Evolutionary conservation across 2,888 invertebrate genomes (phyloP), one percentile per base, ranked within the genome.

Genomic region (Scaptomyza cyrtandrae): DNA sequence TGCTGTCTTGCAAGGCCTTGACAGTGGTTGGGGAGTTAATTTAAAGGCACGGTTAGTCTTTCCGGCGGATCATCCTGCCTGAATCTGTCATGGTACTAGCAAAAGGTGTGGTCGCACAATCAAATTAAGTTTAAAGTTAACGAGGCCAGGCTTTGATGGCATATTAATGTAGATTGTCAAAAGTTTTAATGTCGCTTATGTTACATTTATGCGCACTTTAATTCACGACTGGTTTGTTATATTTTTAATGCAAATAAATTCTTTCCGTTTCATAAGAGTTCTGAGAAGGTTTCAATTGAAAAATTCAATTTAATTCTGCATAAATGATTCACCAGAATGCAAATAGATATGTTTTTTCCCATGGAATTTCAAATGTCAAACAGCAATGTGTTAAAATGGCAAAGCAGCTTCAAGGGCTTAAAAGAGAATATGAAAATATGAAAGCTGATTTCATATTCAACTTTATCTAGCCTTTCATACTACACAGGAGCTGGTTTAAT

Each of bases 81-180:
- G 44, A 69, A 69, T 60, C 56, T 54, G 69, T 63, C 67, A 37
- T 53, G 35, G 56, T 68, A 83, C 71, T 60, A 74, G 71, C 68
- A 76, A 80, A 83, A 82, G 82, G 82, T 86, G 82, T 80, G 79
- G 74, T 60, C 54, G 55, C 33, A 14, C 1, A 63, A 65, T 67
- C 55, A 73, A 71, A 76, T 68, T 68, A 61, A 60, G 69, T 72
- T 84, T 69, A 61, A 54, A 72, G 78, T 75, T 60, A 79, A 78
- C 57, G 75, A 75, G 67, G 54, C 46, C 37, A 59, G 37, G n/a
- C 29, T 45, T 41, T 54, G 35, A 57, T 63, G 43, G 53, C 49
- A 50, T 53, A 37, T 58, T 27, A 66, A 58, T 35, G 60, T 27
- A 71, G 29, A 67, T 71, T 62, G 63, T 16, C 55, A 33, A 44